Base-by-base conservation (phyloP, 2,797 vertebrate species). In the Meriones psammophilus region DNA sequence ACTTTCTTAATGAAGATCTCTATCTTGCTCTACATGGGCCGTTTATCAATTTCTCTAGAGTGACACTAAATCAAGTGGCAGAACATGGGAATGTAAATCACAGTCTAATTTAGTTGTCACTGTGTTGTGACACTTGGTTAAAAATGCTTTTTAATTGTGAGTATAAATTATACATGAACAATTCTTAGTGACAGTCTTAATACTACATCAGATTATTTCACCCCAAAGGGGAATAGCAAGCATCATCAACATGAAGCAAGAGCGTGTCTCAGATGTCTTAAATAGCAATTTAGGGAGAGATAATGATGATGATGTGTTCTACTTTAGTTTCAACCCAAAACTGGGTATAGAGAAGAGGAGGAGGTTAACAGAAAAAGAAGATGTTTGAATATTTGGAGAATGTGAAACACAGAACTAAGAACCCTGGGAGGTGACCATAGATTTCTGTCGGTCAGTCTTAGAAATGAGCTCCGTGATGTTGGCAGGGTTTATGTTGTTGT, bases 141-240 rank as follows among this genome's bases (percentile, higher is more conserved):
- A 99, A 98, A 98, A 98, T 98, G 98, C 94, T 98, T 98, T 99
- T 98, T 99, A 99, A 99, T 99, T 99, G 98, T 98, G 98, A 98
- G 96, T 97, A 98, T 99, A 98, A 98, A 98, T 99, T 98, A 98
- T 98, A 98, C 98, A 98, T 98, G 98, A 98, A 98, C 97, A 98
- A 98, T 98, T 98, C 97, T 97, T 98, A 95, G 96, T 98, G 98
- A 98, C 98, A 98, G 96, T 96, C 97, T 98, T 98, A 98, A 98
- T 98, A 98, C 86, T 92, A 96, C 94, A 98, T 97, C 92, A 96
- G 97, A 98, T 98, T 98, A 98, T 98, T 98, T 98, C 84, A 94
- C 97, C 97, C 96, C 96, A 68, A 92, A 94, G 97, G 97, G 87
- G 54, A 91, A 96, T 22, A 89, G 42, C 46, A 86, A 98, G 96